A percentile compares a stretch with the other conserved stretches of the same genome.
Evolutionary conservation across 1,140 invertebrate genomes (phyloP).

Genomic region (Drosophila arawakana): DNA sequence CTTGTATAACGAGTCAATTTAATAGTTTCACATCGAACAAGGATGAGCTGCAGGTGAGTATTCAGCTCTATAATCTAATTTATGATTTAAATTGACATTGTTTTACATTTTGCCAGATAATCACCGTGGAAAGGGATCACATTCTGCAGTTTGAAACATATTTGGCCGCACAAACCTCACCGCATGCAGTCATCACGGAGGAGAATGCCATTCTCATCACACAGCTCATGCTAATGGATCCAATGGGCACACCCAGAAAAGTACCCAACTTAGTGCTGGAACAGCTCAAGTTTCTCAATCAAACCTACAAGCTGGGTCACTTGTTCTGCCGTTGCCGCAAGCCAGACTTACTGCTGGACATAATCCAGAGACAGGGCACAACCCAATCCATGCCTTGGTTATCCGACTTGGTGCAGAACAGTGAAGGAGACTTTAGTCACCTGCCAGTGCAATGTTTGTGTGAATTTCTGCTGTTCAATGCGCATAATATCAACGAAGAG

Average conservation of each 20-base stretch:
- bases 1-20: slow-evolving; percentile 95
- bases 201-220: slow-evolving; percentile 93
- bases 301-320: slow-evolving; percentile 93
- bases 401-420: slow-evolving; percentile 96
- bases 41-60: slow-evolving; percentile 76
- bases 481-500: slow-evolving; percentile 74
- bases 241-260: slow-evolving; percentile 91
- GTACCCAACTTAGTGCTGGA: slow-evolving; percentile 92
- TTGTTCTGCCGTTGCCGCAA: slow-evolving; percentile 94
- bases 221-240: slow-evolving; percentile 93
- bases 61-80: slow-evolving; percentile 12
- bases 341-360: slow-evolving; percentile 96
- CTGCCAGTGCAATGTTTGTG: slow-evolving; percentile 98
- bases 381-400: slow-evolving; percentile 98
- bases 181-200: slow-evolving; percentile 94
- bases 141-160: slow-evolving; percentile 97
- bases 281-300: slow-evolving; percentile 92
- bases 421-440: slow-evolving; percentile 87
- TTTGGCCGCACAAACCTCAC: slow-evolving; percentile 93
- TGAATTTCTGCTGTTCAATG: slow-evolving; percentile 95
- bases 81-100: no score
- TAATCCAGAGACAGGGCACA: slow-evolving; percentile 95
- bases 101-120: slow-evolving; percentile 85
- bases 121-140: slow-evolving; percentile 90
- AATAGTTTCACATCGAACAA: slow-evolving; percentile 60